Evolutionary conservation across 2,113 vertebrate genomes (phyloP), one percentile per base, ranked within the genome.

Genomic region (Alces alces): DNA sequence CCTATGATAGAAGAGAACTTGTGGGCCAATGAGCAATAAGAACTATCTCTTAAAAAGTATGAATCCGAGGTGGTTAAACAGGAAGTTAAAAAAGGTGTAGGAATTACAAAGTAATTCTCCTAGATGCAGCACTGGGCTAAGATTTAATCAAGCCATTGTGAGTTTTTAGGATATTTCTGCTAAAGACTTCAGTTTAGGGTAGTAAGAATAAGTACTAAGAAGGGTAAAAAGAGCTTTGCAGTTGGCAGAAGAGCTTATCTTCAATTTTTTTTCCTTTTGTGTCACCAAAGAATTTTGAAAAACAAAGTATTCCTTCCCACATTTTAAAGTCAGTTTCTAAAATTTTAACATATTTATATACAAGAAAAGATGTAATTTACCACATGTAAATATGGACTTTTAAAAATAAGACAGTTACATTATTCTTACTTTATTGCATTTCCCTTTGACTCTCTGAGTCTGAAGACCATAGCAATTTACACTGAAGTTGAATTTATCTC

Each of bases 131-230:
- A 25, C 23, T 47, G 23, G 23, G 16, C 64, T 93, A 86, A 93
- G 86, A 95, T 79, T 96, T 97, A 82, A 95, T 83, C 19, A 89
- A 47, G 43, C 89, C 9, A 43, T 52, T 60, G 52, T 79, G 30
- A 91, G 86, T 12, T 91, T 97, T 91, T 86, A 84, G 23, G 36
- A 14, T 58, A 86, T 90, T 89, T 96, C 25, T 96, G 52, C 30
- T 89, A 89, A 91, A 39, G 50, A 39, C 14, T 30, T 93, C 3
- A 54, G 47, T 58, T 28, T 50, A 73, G 55, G 64, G 13, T 78
- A 86, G 14, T 27, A 87, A 47, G 21, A 91, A 39, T 92, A 89
- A 84, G 70, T 58, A 95, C 45, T 55, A 47, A 86, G 27, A 94
- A 39, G 3, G 30, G 47, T 83, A 55, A 85, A 84, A 95, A 70